These are phyloP conservation scores for Dryobotodes eremita DNA, from an alignment of 2,888 invertebrate species.

Conservation along the genomic window DNA sequence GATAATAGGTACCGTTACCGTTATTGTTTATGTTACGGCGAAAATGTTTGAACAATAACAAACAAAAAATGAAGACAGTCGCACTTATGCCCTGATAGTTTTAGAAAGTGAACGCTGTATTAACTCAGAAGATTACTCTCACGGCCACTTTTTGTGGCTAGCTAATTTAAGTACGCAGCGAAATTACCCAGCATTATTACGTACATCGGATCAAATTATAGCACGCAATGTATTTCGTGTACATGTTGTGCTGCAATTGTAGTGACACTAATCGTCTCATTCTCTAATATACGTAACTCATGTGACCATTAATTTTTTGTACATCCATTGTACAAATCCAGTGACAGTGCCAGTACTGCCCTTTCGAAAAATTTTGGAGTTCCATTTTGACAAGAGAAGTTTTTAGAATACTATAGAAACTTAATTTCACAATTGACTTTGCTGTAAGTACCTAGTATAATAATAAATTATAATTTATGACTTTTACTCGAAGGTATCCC, in stretches of 20 bases:
- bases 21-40: conserved; percentile 69
- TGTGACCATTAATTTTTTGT: conserved; percentile 79
- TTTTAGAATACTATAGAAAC: not conserved
- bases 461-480: not conserved
- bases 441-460: not conserved
- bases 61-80: conserved; percentile 66
- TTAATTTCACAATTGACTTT: not conserved
- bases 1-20: conserved; percentile 70
- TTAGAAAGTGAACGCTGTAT: conserved; percentile 79
- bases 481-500: not conserved
- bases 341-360: conserved; percentile 61
- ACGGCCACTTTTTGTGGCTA: conserved; percentile 75
- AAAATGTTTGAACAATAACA: conserved; percentile 47
- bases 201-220: conserved; percentile 74
- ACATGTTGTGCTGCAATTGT: conserved; percentile 76
- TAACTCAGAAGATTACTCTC: conserved; percentile 69
- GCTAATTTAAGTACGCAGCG: conserved; percentile 71
- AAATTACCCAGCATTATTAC: conserved; percentile 69
- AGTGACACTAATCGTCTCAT: conserved; percentile 81
- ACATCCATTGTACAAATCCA: conserved; percentile 27
- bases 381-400: not conserved
- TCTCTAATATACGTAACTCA: conserved; percentile 71
- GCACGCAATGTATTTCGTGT: conserved; percentile 72
- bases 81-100: conserved; percentile 66
- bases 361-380: conserved; percentile 64